Base-by-base conservation (phyloP, 2,888 invertebrate genomes). In the Sinhomidia bicolor region DNA sequence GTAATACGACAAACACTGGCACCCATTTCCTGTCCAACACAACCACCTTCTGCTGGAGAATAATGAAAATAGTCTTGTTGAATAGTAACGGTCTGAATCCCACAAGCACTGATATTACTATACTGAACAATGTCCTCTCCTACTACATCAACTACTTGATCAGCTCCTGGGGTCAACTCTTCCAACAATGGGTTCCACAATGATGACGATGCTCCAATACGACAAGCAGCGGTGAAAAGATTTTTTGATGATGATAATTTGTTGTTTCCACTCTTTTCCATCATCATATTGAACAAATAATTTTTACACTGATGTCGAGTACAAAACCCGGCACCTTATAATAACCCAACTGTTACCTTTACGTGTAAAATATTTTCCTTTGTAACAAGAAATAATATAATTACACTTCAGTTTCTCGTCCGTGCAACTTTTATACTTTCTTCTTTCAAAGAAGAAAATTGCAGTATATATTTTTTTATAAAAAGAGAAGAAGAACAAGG, bases 121-220 rank as follows among this genome's bases (percentile, higher is more conserved):
- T 4, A 29, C 12, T 68, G 23, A 74, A 47, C 26, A 74, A 74
- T 44, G n/a, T 32, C 29, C 51, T 71, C 65, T 32, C n/a, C 32
- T n/a, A n/a, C n/a, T n/a, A n/a, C n/a, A n/a, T n/a, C n/a, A n/a
- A n/a, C n/a, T n/a, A n/a, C n/a, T 20, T 17, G 12, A 60, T 17
- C 71, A 74, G 71, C 51, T 76, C 51, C 76, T 51, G 76, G 76
- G n/a, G 44, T 54, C 17, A 76, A 54, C 26, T 65, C 65, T 26
- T 51, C 76, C 23, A 76, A 76, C 74, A 44, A 74, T 23, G 26
- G 36, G 65, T 44, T 71, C 68, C 68, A 51, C 76, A 71, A 71
- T 44, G 71, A 44, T n/a, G 76, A 26, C 47, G 17, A 44, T 44
- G 12, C 71, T 74, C 71, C 71, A 74, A 65, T 12, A 14, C 62